phyloP scores from a whole-genome alignment of 1,140 invertebrate species.

The Telenomus remus region DNA sequence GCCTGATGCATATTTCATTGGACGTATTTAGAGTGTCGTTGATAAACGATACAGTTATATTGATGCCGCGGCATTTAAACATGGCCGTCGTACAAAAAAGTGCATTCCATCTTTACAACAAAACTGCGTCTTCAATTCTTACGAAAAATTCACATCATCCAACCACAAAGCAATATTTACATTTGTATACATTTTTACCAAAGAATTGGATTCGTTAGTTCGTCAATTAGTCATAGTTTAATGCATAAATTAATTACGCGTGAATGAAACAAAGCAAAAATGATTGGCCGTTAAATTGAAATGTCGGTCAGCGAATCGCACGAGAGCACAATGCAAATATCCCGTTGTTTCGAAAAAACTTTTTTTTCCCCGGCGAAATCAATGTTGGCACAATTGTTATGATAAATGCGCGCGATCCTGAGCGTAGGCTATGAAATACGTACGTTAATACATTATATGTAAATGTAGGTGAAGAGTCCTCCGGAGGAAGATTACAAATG shows the following conservation, averaged over 20 bases:
- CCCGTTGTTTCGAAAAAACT: neutral
- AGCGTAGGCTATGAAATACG: constrained; percentile 12
- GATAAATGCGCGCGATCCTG: constrained; percentile 21
- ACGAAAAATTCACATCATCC: no score
- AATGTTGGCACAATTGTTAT: constrained; percentile 15
- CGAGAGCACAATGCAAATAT: neutral
- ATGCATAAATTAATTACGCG: no score
- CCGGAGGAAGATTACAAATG: constrained; percentile 13
- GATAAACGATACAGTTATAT: constrained; percentile 62
- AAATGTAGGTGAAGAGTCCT: constrained; percentile 39
- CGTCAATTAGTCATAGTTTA: no score
- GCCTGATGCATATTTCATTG: constrained; percentile 57
- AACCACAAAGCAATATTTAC: no score
- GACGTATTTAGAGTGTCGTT: constrained; percentile 60
- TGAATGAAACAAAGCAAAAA: neutral
- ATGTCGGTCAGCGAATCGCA: no score
- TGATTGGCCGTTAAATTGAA: constrained; percentile 1
- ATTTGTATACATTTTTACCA: no score
- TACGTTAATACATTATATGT: constrained; percentile 11
- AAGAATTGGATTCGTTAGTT: no score
- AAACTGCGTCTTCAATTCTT: no score
- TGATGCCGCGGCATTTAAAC: constrained; percentile 52
- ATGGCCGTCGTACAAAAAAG: constrained; percentile 33
- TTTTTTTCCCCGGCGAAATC: constrained; percentile 10
- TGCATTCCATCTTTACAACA: constrained; percentile 12